Conservation (phyloP, 30 jellyfish, hydroid and myxozoan genomes). For the Cassiopea xamachana region DNA sequence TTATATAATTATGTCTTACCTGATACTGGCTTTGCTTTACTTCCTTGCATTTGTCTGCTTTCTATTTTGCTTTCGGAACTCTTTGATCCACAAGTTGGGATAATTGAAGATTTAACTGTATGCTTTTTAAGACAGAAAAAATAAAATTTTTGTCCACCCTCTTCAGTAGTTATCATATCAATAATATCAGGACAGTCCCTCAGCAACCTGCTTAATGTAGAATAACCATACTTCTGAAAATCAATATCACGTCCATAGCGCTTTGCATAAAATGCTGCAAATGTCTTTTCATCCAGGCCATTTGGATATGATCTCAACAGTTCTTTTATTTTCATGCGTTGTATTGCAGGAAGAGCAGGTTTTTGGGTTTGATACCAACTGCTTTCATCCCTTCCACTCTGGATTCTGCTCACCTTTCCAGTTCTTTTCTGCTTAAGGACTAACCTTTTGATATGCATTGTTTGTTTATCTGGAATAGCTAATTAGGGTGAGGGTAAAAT, state of each 20-base stretch:
- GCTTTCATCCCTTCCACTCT: constrained; percentile 43
- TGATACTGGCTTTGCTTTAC: background rate
- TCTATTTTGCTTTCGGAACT: background rate
- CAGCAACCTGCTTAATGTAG: constrained; percentile 35
- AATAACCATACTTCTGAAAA: constrained; percentile 62
- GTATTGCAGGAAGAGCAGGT: constrained; percentile 53
- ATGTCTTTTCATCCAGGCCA: constrained; percentile 48
- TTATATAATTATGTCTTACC: background rate
- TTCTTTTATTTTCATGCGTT: constrained; percentile 71
- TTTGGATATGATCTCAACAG: constrained; percentile 70
- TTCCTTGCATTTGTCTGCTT: background rate
- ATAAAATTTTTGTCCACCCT: constrained; percentile 2
- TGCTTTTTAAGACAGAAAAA: background rate
- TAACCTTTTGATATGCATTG: constrained; percentile 74
- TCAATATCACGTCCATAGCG: constrained; percentile 64
- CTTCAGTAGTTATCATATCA: background rate
- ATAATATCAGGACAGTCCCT: constrained; percentile 78
- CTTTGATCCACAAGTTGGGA: background rate
- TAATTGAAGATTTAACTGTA: background rate
- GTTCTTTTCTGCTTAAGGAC: constrained; percentile 69
- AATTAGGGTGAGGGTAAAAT: background rate
- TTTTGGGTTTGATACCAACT: constrained; percentile 58
- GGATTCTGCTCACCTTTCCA: constrained; percentile 68
- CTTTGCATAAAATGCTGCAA: constrained; percentile 39
- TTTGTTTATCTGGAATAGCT: constrained; percentile 83